phyloP scores from a whole-genome alignment of 1,140 invertebrate genomes.

The Aphaenogaster ashmeadi region DNA sequence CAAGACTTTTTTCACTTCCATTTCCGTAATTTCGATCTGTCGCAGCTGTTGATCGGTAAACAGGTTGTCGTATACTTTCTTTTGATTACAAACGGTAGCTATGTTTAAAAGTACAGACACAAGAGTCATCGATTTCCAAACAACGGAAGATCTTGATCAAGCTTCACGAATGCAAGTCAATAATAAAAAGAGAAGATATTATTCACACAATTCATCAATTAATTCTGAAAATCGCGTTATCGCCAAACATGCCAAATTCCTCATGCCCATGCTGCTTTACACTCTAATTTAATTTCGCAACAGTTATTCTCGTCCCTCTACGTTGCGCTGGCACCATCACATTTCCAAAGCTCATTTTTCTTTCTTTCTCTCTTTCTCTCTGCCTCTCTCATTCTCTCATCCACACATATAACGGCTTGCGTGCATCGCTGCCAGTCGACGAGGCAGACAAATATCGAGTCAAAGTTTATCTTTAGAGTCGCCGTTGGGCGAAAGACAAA shows the following conservation, averaged over 20 bases:
- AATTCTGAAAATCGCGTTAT: slow-evolving; percentile 10
- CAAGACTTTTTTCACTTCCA: not conserved
- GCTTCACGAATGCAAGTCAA: not conserved
- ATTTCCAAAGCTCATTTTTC: slow-evolving; percentile 28
- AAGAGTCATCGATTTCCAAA: not conserved
- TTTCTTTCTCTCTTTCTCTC: slow-evolving; percentile 60
- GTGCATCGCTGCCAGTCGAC: slow-evolving; percentile 84
- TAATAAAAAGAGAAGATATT: not conserved
- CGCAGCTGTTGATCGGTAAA: not conserved
- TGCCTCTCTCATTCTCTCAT: slow-evolving; percentile 63
- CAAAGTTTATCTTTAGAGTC: slow-evolving; percentile 56
- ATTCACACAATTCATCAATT: not conserved
- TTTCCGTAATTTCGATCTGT: slow-evolving; percentile 27
- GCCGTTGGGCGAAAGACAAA: slow-evolving; percentile 31
- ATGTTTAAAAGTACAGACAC: not conserved
- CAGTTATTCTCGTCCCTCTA: slow-evolving; percentile 28
- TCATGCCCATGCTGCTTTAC: slow-evolving; percentile 38
- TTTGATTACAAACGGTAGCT: not conserved
- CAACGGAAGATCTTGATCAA: not conserved
- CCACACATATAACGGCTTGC: slow-evolving; percentile 64
- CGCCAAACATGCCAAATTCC: slow-evolving; percentile 17
- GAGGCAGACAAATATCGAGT: slow-evolving; percentile 73
- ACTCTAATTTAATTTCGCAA: slow-evolving; percentile 29
- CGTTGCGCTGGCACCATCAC: slow-evolving; percentile 24
- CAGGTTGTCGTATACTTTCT: slow-evolving; percentile 12